Base-by-base conservation (phyloP, 2,797 vertebrate species). In the Macroramphosus scolopax region DNA sequence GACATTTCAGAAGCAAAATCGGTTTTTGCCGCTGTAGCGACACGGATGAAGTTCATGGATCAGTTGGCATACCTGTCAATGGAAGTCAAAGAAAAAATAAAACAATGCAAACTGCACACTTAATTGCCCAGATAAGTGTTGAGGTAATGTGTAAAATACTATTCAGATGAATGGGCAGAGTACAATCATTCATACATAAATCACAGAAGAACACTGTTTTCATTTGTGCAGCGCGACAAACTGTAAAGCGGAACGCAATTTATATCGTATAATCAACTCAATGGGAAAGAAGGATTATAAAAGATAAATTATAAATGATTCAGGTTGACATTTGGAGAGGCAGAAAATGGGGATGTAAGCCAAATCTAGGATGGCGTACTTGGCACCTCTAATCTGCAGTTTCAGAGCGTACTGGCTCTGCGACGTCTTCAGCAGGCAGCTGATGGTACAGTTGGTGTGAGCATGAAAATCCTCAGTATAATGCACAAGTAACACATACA, bases 111-210 rank as follows among this genome's bases (percentile, higher is more conserved):
- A n/a, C n/a, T n/a, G n/a, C n/a, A n/a, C 79, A 83, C 72, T 82
- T 81, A 82, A 71, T 75, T 87, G 80, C 78, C 76, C 70, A 70
- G 72, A 80, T 84, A 85, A 86, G 84, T 83, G 78, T 77, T 87
- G 88, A 90, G 89, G 85, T 89, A 88, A 88, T 85, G 84, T 77
- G 78, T 80, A 81, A 80, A 78, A 82, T 81, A 83, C 82, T 77
- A 74, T 83, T 87, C 73, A 77, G 76, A 88, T 75, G 50, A 68
- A 77, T 42, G 77, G 80, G 74, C 85, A 84, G 68, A 85, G 48
- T 86, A 88, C 87, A 89, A 88, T 88, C 87, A 80, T 85, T 84
- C 74, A 86, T 65, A 86, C 76, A 49, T 65, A 68, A 75, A 81
- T 63, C 63, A 75, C 83, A 56, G 29, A 62, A 75, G 57, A 36